A percentile compares a stretch with the other conserved stretches of the same genome.
Evolutionary conservation across 2,888 invertebrate species (phyloP).

Genomic region (Nasonovia ribisnigri): DNA sequence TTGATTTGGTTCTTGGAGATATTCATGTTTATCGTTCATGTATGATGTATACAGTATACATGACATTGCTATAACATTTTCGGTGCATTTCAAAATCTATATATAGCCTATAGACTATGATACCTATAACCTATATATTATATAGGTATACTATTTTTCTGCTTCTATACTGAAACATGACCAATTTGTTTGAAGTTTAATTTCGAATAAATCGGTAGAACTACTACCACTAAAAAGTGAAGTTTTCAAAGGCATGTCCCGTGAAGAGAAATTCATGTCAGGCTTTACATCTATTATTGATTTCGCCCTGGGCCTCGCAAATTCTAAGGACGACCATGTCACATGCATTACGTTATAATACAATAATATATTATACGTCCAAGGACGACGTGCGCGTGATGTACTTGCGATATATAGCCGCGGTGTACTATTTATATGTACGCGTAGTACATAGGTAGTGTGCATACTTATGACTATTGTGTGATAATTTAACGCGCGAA

Average conservation of each 20-base stretch:
- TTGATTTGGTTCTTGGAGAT: no score
- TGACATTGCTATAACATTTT: no score
- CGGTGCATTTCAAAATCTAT: neutral
- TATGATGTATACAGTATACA: no score
- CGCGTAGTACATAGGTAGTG: neutral
- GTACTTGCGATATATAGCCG: neutral
- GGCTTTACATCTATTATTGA: neutral
- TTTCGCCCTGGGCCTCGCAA: neutral
- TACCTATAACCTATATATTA: no score
- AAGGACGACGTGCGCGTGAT: neutral
- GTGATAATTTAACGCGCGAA: neutral
- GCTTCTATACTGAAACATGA: neutral
- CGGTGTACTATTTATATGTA: neutral
- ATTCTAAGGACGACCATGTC: neutral
- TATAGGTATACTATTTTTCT: neutral
- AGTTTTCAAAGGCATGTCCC: no score
- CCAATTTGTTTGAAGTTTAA: neutral
- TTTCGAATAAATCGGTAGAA: neutral
- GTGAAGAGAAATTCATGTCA: neutral
- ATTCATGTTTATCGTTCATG: no score
- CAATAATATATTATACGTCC: neutral
- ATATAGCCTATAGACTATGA: neutral
- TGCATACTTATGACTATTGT: neutral
- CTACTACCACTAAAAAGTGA: neutral
- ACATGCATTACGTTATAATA: no score